Evolutionary conservation across 2,888 invertebrate genomes (phyloP), one percentile per base, ranked within the genome.

Genomic region (Ophion costatus): DNA sequence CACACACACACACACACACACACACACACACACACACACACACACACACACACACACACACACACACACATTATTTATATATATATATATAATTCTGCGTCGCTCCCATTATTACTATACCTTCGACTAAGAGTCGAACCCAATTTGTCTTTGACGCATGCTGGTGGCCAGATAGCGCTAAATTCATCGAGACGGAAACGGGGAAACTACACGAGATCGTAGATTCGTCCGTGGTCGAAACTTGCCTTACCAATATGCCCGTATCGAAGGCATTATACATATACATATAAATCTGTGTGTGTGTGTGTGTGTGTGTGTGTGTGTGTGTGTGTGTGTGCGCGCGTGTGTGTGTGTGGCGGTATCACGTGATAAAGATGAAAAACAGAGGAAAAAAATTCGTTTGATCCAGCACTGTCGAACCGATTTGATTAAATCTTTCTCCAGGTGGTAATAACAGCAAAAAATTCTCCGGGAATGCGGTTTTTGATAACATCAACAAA

Each of bases 141-240:
- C 74, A 84, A 86, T 86, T 84, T 81, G 73, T 73, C 76, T 63
- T 82, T 76, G 75, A 76, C 66, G 66, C 80, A 45, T 38, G 51
- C 67, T 59, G 51, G 33, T 17, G n/a, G 57, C 66, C 22, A 57
- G 64, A 56, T 76, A 33, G 14, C 56, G 11, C 11, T 14, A 69
- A 29, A 75, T 63, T 22, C 73, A 59, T 14, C 29, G 73, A 80
- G 57, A 56, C 70, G 67, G 51, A 61, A 80, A 51, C 61, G 38
- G 17, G 38, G 29, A 59, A 59, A 20, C 56, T 76, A 3, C 59
- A 42, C 29, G 22, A n/a, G 38, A 57, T 42, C 56, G 22, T 33
- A 66, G 17, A 11, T 51, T 76, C 38, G 22, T 56, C 56, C 76
- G 14, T 74, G 29, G 24, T 11, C 24, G 22, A 51, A 75, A 64